phyloP scores from a whole-genome alignment of 2,113 vertebrate genomes.

The Zapus hudsonius region DNA sequence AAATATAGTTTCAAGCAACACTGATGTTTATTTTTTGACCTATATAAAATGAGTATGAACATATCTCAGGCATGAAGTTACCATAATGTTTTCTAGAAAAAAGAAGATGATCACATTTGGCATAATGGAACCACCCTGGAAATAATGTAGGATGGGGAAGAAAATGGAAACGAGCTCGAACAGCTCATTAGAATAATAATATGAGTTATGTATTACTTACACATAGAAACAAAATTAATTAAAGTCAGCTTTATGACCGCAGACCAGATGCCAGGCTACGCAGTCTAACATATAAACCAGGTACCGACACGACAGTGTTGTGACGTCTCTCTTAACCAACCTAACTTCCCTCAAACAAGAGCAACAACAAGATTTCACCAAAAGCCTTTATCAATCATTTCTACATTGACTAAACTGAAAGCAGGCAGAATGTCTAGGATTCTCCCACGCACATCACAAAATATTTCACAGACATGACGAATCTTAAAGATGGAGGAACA shows the following conservation, averaged over 20 bases:
- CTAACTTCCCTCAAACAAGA: background rate
- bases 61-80: background rate
- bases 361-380: background rate
- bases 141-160: background rate
- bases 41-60: background rate
- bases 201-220: background rate
- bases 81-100: background rate
- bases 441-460: background rate
- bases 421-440: background rate
- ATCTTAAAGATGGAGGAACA: too few relatives aligned
- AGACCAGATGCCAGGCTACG: background rate
- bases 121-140: background rate
- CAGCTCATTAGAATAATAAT: background rate
- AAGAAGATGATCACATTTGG: background rate
- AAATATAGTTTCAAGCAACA: slow-evolving; percentile 30
- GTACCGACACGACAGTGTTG: background rate
- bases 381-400: background rate
- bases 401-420: background rate
- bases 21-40: background rate
- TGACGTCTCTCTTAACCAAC: too few relatives aligned
- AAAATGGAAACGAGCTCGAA: background rate
- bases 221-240: slow-evolving; percentile 10
- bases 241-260: background rate
- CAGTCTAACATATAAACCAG: background rate
- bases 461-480: background rate